phyloP scores from a whole-genome alignment of 2,888 invertebrate genomes.

The Petrophora chlorosata region DNA sequence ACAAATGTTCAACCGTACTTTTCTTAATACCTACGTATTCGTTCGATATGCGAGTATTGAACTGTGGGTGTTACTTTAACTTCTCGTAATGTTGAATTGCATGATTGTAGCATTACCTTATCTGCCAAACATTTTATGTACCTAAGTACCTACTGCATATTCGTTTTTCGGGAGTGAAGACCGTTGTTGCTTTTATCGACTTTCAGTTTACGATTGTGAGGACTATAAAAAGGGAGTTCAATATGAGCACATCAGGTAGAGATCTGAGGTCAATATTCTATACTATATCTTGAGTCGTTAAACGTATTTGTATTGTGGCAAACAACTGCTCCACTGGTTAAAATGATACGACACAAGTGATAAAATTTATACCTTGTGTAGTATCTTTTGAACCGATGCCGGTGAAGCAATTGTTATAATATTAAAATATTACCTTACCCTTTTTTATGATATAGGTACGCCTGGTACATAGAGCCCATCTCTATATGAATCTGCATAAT shows the following conservation, averaged over 20 bases:
- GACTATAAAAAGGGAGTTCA: conserved; percentile 35
- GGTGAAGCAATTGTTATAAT: too few relatives aligned
- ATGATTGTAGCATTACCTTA: conserved; percentile 20
- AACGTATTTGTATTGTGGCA: too few relatives aligned
- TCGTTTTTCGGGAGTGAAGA: conserved; percentile 22
- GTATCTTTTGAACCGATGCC: too few relatives aligned
- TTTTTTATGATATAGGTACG: too few relatives aligned
- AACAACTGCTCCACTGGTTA: too few relatives aligned
- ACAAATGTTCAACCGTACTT: conserved; percentile 5
- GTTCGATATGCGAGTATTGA: neutral
- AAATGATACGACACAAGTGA: too few relatives aligned
- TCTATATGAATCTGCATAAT: too few relatives aligned
- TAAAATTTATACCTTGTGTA: too few relatives aligned
- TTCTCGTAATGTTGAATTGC: conserved; percentile 12
- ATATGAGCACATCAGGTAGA: conserved; percentile 33
- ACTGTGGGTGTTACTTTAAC: neutral
- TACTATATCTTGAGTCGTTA: conserved; percentile 11
- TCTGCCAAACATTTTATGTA: conserved; percentile 29
- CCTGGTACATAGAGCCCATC: too few relatives aligned
- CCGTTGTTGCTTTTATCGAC: conserved; percentile 27
- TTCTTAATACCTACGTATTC: neutral
- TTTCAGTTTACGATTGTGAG: conserved; percentile 32
- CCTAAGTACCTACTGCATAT: conserved; percentile 7
- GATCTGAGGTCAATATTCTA: too few relatives aligned
- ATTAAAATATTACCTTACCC: too few relatives aligned